These are phyloP conservation scores for Drosophila kikkawai DNA, from an alignment of 1,140 invertebrate genomes.

Conservation along the genomic window DNA sequence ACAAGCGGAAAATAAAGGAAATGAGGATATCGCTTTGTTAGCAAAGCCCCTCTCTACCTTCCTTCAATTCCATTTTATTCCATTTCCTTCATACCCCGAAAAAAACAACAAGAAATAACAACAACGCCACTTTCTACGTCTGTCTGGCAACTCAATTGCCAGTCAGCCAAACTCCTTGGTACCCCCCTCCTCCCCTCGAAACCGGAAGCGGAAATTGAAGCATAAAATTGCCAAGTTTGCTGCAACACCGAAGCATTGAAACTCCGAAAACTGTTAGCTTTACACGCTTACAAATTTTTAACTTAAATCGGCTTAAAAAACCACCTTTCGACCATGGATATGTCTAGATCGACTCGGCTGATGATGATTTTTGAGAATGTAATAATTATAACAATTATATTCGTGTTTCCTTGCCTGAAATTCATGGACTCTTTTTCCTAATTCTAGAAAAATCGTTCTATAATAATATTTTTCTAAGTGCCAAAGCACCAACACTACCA, in stretches of 20 bases:
- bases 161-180: constrained; percentile 50
- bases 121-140: constrained; percentile 8
- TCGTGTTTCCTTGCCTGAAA: too few relatives aligned
- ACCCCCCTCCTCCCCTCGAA: background rate
- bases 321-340: too few relatives aligned
- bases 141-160: constrained; percentile 68
- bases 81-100: background rate
- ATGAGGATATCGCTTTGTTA: constrained; percentile 50
- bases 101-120: background rate
- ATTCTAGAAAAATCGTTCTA: too few relatives aligned
- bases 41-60: constrained; percentile 5
- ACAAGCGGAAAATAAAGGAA: constrained; percentile 34
- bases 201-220: constrained; percentile 81
- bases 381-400: too few relatives aligned
- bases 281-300: too few relatives aligned
- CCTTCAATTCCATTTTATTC: constrained; percentile 16
- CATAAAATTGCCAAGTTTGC: constrained; percentile 81
- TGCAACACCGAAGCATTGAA: constrained; percentile 33
- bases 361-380: too few relatives aligned
- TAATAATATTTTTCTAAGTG: too few relatives aligned
- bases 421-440: too few relatives aligned
- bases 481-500: background rate
- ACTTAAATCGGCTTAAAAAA: too few relatives aligned
- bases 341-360: too few relatives aligned
- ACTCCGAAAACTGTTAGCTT: constrained; percentile 7